Base-by-base conservation (phyloP, 2,888 invertebrate genomes). In the Deladenus siricidicola region DNA sequence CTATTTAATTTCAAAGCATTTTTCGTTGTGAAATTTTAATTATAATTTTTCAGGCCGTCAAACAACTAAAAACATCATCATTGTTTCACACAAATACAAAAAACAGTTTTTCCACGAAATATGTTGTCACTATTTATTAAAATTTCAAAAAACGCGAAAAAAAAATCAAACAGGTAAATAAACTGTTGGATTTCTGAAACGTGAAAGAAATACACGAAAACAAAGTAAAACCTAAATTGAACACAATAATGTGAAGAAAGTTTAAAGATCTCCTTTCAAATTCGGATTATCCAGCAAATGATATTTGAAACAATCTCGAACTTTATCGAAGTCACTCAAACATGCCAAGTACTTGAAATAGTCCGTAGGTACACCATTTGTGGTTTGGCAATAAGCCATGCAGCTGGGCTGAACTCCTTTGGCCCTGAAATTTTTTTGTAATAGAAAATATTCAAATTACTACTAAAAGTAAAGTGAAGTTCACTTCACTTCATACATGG, bases 331-430 rank as follows among this genome's bases (percentile, higher is more conserved):
- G 48, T 78, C 72, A 28, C 65, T 61, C 17, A 78, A 66, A 48
- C 77, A 77, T 53, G 65, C 58, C 29, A 72, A 64, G 61, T 77
- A 77, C 53, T 74, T 71, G 58, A 75, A 57, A 59, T 72, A 71
- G 63, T 77, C 75, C 28, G 72, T 70, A 10, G 77, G 77, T 0
- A 74, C 74, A 56, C 77, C 77, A 43, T 78, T 69, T 3, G 73
- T 75, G n/a, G 77, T 78, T 60, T 76, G 71, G 53, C 77, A 77
- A 58, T 78, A 77, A 42, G 72, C 68, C 65, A 77, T 69, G 53
- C 76, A 76, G n/a, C 67, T 67, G 8, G 68, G 67, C 21, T 63
- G 57, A 8, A 75, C 75, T 21, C 67, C 63, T 54, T 29, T 52
- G 14, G 43, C 39, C 21, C 39, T 26, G 30, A 1, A 1, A 26